These are phyloP conservation scores for Melanotaenia pygmaea DNA, from an alignment of 2,797 vertebrate species.

Conservation along the genomic window DNA sequence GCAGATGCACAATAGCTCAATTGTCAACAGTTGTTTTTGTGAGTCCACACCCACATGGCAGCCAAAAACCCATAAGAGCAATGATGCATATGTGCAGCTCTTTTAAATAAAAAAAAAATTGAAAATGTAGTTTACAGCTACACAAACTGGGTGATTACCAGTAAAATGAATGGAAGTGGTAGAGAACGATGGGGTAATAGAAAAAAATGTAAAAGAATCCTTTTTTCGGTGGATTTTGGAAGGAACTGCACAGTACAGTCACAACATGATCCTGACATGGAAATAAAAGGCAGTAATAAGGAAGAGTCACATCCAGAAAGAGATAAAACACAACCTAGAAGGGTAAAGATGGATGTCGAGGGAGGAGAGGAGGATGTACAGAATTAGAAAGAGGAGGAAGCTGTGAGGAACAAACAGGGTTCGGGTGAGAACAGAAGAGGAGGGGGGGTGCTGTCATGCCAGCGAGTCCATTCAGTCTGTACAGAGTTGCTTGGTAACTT, in stretches of 20 bases:
- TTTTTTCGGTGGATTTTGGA: neutral
- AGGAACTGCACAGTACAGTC: neutral
- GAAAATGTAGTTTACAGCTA: slow-evolving; percentile 13
- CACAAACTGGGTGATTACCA: slow-evolving; percentile 13
- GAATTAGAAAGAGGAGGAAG: slow-evolving; percentile 63
- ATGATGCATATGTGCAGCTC: neutral
- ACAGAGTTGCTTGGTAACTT: slow-evolving; percentile 81
- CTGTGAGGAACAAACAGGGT: slow-evolving; percentile 65
- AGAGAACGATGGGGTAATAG: slow-evolving; percentile 16
- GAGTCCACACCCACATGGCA: slow-evolving; percentile 6
- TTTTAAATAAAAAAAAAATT: neutral
- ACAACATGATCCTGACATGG: slow-evolving; percentile 4
- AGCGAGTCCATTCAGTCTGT: slow-evolving; percentile 73
- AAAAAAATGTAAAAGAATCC: neutral
- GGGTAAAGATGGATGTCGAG: slow-evolving; percentile 4
- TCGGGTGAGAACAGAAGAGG: slow-evolving; percentile 6
- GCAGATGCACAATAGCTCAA: slow-evolving; percentile 15
- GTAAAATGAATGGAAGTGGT: slow-evolving; percentile 32
- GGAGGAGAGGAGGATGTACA: slow-evolving; percentile 48
- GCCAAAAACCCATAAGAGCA: neutral
- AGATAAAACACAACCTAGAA: slow-evolving; percentile 1
- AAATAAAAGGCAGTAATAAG: slow-evolving; percentile 1
- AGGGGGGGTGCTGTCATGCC: slow-evolving; percentile 48
- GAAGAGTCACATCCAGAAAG: slow-evolving; percentile 20
- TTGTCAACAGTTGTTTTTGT: slow-evolving; percentile 25